Conservation (phyloP, 2,113 vertebrate genomes). For the Halichoerus grypus region DNA sequence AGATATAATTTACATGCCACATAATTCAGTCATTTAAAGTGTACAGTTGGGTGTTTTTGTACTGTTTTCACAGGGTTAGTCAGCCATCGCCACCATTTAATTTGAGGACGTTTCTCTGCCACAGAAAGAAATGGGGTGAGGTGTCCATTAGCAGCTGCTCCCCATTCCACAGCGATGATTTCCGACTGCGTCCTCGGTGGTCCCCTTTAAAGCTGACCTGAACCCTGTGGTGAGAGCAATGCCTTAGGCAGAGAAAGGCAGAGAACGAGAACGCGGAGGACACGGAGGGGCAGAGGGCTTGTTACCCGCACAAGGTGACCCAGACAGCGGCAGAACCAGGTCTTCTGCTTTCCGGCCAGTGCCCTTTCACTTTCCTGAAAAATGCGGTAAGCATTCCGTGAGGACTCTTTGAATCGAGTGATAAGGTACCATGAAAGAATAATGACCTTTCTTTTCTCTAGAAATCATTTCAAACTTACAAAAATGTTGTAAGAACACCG, state of each 20-base stretch:
- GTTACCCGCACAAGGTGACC: not conserved
- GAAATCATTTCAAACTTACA: constrained; percentile 54
- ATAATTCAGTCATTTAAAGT: not conserved
- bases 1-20: not conserved
- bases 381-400: not conserved
- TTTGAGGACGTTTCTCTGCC: constrained; percentile 9
- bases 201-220: not conserved
- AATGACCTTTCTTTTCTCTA: not conserved
- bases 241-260: not conserved
- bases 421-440: not conserved
- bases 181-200: not conserved
- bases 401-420: not conserved
- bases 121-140: not conserved
- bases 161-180: not conserved
- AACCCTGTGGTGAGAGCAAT: not conserved
- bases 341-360: not conserved
- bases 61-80: not conserved
- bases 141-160: not conserved
- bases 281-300: not conserved
- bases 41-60: not conserved
- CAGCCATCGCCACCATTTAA: not conserved
- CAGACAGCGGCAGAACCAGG: not conserved
- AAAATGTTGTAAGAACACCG: constrained; percentile 11
- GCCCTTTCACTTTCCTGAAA: not conserved
- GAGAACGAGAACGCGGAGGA: not conserved